These are phyloP conservation scores for Phaonia tiefii DNA, from an alignment of 2,888 invertebrate genomes.

Conservation along the genomic window DNA sequence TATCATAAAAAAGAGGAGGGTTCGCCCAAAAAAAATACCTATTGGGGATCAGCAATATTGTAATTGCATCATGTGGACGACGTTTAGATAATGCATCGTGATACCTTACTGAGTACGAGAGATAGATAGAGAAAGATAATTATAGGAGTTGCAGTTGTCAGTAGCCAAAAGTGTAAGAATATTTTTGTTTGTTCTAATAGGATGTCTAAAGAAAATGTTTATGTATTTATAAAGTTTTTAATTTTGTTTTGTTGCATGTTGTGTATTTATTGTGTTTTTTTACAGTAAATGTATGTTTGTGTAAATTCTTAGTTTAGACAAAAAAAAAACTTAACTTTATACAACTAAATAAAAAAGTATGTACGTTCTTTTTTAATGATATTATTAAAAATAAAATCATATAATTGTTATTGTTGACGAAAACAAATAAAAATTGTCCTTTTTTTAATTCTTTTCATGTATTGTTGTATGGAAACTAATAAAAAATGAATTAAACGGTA, in stretches of 20 bases:
- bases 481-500: slow-evolving; percentile 14
- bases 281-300: slow-evolving; percentile 23
- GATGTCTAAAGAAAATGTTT: slow-evolving; percentile 46
- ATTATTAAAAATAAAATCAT: slow-evolving; percentile 44
- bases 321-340: slow-evolving; percentile 66
- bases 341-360: slow-evolving; percentile 60
- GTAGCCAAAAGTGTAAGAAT: background rate
- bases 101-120: background rate
- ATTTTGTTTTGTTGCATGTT: slow-evolving; percentile 34
- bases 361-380: background rate
- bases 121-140: no score
- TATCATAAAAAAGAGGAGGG: slow-evolving; percentile 10
- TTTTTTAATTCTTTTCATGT: background rate
- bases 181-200: no score
- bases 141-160: background rate
- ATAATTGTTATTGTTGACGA: slow-evolving; percentile 27
- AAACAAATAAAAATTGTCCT: slow-evolving; percentile 48
- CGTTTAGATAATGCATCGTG: background rate
- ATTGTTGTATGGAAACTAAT: slow-evolving; percentile 10
- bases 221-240: slow-evolving; percentile 11
- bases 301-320: slow-evolving; percentile 37
- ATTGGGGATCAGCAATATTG: background rate
- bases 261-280: slow-evolving; percentile 48
- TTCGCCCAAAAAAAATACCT: slow-evolving; percentile 1
- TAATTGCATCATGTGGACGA: background rate